A percentile compares a stretch with the other conserved stretches of the same genome.
Evolutionary conservation across 2,797 vertebrate genomes (phyloP).

Genomic region (Hoplostethus atlanticus): DNA sequence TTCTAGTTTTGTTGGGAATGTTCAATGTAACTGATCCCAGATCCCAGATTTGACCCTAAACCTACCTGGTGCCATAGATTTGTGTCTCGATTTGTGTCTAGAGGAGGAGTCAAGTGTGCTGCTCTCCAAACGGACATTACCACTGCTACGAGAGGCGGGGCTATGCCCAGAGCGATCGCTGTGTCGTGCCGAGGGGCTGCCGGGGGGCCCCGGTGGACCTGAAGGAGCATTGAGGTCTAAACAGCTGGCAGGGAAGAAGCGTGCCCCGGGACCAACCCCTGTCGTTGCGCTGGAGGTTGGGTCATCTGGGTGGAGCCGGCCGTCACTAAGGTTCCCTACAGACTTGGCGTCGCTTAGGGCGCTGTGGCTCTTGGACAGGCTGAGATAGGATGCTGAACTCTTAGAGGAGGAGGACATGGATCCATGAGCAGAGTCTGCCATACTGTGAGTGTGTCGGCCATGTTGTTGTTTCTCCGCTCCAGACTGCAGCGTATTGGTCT

Average conservation of each 20-base stretch:
- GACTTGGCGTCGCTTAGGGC: slow-evolving; percentile 90
- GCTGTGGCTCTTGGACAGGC: slow-evolving; percentile 96
- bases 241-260: slow-evolving; percentile 97
- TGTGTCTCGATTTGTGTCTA: slow-evolving; percentile 91
- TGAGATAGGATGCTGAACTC: slow-evolving; percentile 93
- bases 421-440: slow-evolving; percentile 90
- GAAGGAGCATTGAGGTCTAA: slow-evolving; percentile 86
- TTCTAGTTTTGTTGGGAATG: too few relatives aligned
- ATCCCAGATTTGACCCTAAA: background rate
- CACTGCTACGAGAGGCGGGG: slow-evolving; percentile 85
- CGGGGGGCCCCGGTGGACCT: slow-evolving; percentile 81
- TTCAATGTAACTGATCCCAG: background rate
- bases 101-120: slow-evolving; percentile 94
- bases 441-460: slow-evolving; percentile 92
- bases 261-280: slow-evolving; percentile 80
- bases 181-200: slow-evolving; percentile 92
- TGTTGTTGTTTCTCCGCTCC: slow-evolving; percentile 86
- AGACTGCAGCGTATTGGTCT: slow-evolving; percentile 94
- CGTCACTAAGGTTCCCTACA: slow-evolving; percentile 93
- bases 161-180: slow-evolving; percentile 94
- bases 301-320: slow-evolving; percentile 92
- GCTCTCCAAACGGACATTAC: slow-evolving; percentile 89
- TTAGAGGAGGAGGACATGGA: slow-evolving; percentile 94
- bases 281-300: slow-evolving; percentile 64
- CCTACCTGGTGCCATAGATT: slow-evolving; percentile 84